Base-by-base conservation (phyloP, 2,888 invertebrate species). In the Pteria penguin region DNA sequence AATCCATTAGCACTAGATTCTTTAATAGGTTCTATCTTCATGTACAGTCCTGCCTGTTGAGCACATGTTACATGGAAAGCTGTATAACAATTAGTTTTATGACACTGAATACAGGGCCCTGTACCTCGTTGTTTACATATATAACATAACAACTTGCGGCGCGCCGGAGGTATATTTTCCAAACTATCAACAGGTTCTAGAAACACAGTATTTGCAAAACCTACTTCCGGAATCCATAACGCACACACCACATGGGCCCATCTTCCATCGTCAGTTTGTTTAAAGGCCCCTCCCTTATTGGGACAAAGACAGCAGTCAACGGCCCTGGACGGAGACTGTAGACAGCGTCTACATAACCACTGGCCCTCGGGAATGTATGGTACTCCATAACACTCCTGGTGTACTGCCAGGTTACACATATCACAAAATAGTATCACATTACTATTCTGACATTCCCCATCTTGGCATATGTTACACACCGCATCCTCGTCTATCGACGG, bases 191-290 rank as follows among this genome's bases (percentile, higher is more conserved):
- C 97, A 0, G 99, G 99, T 92, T 99, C 99, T 84, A 99, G 93
- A 90, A 99, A 98, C 11, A 94, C 98, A 0, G 98, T 98, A 91
- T 99, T 99, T 0, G 98, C 98, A 92, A 99, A 99, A 62, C 89
- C 90, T 0, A 94, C 98, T 94, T 99, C 99, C 1, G 99, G 99
- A 87, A 99, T 98, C 99, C 99, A 99, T 1, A 99, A 94, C 0
- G 99, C 99, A 92, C 99, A 99, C 0, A 98, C 97, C 1, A 99
- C 99, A 91, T 99, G 99, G 0, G 98, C 98, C 99, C 99, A 99
- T 0, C 96, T 95, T 0, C 96, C 94, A 88, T 97, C 95, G 91
- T 98, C 98, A 0, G 98, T 98, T 93, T 98, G 98, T 92, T 99
- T 99, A 92, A 99, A 98, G 32, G 99, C 99, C 71, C 99, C 99